These are phyloP conservation scores for Halcyon leucocephala DNA, from an alignment of 2,797 vertebrate species.

Conservation along the genomic window DNA sequence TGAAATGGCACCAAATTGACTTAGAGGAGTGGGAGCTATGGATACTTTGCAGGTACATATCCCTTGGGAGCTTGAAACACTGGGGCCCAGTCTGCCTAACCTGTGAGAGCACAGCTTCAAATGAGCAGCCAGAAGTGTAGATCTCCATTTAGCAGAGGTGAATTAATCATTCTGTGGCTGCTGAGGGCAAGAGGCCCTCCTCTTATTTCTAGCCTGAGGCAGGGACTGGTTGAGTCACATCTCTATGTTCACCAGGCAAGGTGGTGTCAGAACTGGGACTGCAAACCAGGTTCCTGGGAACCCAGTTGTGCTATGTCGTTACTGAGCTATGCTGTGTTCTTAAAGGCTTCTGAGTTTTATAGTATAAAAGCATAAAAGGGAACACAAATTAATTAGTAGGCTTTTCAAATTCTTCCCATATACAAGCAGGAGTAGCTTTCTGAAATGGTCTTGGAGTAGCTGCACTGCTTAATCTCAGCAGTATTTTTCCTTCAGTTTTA, in stretches of 20 bases:
- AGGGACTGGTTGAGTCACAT: neutral
- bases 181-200: neutral
- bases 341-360: conserved; percentile 2
- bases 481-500: conserved; percentile 43
- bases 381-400: neutral
- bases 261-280: neutral
- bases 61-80: neutral
- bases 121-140: neutral
- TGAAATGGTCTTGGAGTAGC: neutral
- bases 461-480: neutral
- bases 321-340: neutral
- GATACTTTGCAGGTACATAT: neutral
- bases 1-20: neutral
- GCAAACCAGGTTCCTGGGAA: neutral
- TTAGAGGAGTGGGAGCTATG: neutral
- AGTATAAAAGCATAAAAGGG: neutral
- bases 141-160: neutral
- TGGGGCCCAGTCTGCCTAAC: neutral
- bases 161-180: neutral
- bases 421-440: neutral
- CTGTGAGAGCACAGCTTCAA: neutral
- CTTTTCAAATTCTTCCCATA: neutral
- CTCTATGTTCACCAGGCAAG: neutral
- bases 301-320: neutral
- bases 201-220: neutral